Evolutionary conservation across 2,113 vertebrate genomes (phyloP), one percentile per base, ranked within the genome.

Genomic region (Heterotilapia buettikoferi): DNA sequence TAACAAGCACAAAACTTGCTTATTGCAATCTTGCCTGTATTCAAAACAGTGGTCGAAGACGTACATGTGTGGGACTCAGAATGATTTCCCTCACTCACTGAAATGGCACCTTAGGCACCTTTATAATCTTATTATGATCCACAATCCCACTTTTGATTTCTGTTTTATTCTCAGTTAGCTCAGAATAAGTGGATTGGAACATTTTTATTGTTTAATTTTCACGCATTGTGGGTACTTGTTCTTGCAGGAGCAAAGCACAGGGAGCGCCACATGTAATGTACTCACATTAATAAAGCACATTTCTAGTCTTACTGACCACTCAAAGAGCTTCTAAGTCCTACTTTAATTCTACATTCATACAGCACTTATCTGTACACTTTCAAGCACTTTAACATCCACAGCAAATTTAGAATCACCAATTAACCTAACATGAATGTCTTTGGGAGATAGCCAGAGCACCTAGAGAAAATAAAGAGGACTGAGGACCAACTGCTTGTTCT

Each of bases 21-120:
- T 8, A 2, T 38, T 68, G 61, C 11, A 3, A 68, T n/a, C 61
- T 68, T 38, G 19, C 19, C 0, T 68, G 33, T 68, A 68, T 68
- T 68, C 61, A 68, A 68, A 68, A 68, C 61, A 68, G 19, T 38
- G 33, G 10, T 36, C 9, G 10, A 21, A 0, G 61, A 66, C 10
- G 1, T 66, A 0, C 33, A 68, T 13, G 1, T 38, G 61, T 68
- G 33, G 33, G 11, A 68, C 61, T 68, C 19, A 2, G 1, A 38
- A 12, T 38, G 31, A 12, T 66, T 66, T 66, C 19, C 33, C 19
- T 21, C 4, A 13, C 33, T 21, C 33, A 13, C 61, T 68, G 19
- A 66, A 63, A 36, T 36, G 6, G 31, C 6, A 66, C 6, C 10
- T n/a, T 38, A 38, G 61, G 33, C 61, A 66, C 10, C 61, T 68